These are phyloP conservation scores for Catotricha subobsoleta DNA, from an alignment of 2,888 invertebrate genomes.

Conservation along the genomic window DNA sequence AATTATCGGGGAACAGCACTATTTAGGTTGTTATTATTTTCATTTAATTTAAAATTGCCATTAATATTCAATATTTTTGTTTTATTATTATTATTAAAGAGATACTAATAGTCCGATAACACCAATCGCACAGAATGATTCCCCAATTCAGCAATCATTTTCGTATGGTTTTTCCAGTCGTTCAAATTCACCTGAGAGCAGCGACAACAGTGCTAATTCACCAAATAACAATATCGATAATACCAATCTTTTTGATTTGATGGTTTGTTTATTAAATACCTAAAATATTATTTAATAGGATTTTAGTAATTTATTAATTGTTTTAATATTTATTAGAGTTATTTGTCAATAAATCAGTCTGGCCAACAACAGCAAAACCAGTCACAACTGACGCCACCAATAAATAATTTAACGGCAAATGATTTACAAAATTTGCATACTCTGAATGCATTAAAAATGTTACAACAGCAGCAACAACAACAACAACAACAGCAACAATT, in stretches of 20 bases:
- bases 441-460: conserved; percentile 23
- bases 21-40: conserved; percentile 20
- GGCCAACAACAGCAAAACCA: conserved; percentile 17
- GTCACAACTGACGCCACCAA: conserved; percentile 15
- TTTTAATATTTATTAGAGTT: conserved; percentile 16
- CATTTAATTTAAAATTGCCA: background rate
- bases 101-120: conserved; percentile 5
- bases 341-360: conserved; percentile 17
- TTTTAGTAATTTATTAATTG: too few relatives aligned
- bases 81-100: background rate
- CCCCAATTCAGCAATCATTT: background rate
- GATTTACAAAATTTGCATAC: conserved; percentile 23
- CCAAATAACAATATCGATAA: conserved; percentile 15
- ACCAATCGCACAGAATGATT: conserved; percentile 1
- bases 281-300: background rate
- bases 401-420: conserved; percentile 2
- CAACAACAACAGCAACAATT: conserved; percentile 19
- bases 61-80: background rate
- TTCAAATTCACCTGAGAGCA: background rate
- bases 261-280: conserved; percentile 17
- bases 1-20: conserved; percentile 29
- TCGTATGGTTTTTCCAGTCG: conserved; percentile 1
- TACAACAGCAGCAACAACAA: conserved; percentile 18
- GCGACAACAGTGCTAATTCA: conserved; percentile 17
- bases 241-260: conserved; percentile 23